These are phyloP conservation scores for Macrosteles quadrilineatus DNA, from an alignment of 1,140 invertebrate genomes.

Conservation along the genomic window DNA sequence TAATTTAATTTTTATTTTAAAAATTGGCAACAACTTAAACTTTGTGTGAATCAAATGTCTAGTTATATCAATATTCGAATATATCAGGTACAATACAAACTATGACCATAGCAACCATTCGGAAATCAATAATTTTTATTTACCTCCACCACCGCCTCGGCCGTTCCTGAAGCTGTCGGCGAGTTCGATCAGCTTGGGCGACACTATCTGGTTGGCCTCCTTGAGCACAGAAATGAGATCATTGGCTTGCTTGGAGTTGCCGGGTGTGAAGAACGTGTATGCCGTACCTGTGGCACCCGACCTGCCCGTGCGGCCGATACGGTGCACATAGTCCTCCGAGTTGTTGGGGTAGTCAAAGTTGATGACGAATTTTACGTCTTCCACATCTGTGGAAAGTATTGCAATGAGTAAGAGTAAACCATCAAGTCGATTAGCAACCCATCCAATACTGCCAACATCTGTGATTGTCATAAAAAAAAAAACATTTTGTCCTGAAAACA, in stretches of 20 bases:
- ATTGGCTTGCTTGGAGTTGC: constrained; percentile 86
- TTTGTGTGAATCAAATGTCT: too few species aligned
- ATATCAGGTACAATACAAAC: too few species aligned
- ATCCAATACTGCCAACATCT: too few species aligned
- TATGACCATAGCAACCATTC: too few species aligned
- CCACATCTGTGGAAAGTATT: constrained; percentile 71
- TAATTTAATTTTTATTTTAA: too few species aligned
- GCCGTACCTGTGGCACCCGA: constrained; percentile 93
- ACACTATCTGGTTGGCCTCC: constrained; percentile 92
- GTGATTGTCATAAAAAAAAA: too few species aligned
- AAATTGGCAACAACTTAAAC: too few species aligned
- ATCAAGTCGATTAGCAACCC: background rate
- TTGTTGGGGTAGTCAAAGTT: constrained; percentile 99
- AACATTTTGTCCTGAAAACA: too few species aligned
- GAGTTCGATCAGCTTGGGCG: constrained; percentile 68
- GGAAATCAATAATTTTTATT: too few species aligned
- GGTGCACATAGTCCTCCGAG: constrained; percentile 98
- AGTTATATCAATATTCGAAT: too few species aligned
- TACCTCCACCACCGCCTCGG: constrained; percentile 12
- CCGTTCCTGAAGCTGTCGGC: constrained; percentile 46
- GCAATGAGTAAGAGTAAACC: background rate
- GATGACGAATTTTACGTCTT: constrained; percentile 98
- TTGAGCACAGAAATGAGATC: constrained; percentile 87
- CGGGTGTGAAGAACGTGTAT: constrained; percentile 95
- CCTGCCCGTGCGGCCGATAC: constrained; percentile 94